Evolutionary conservation across 30 jellyfish, hydroid and myxozoan genomes (phyloP), one percentile per base, ranked within the genome.

Genomic region (Phacellophora camtschatica): DNA sequence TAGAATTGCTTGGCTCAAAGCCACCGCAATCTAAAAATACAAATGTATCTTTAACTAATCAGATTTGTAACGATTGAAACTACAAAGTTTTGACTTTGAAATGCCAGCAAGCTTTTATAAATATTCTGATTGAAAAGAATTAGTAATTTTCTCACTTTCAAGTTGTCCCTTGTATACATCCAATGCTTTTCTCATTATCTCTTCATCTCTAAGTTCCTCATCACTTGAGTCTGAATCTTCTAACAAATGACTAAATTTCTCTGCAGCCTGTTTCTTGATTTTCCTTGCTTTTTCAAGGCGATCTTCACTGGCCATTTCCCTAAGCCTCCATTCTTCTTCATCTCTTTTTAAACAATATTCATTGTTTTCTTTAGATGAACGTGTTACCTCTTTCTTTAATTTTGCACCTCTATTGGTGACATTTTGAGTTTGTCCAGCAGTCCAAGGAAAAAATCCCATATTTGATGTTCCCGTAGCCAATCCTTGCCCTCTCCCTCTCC

Each of bases 191-290:
- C 58, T 74, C 45, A 77, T 27, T 23, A 86, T 86, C 69, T 86
- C 96, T 50, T 74, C 88, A 12, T 53, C 90, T 31, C 80, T 64
- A 22, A 77, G 78, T 49, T 86, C 96, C 30, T 76, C 92, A 54
- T 86, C 92, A 31, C 86, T 54, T 0, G 95, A 84, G 29, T 62
- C 88, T 7, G 88, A 67, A 25, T 66, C 88, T 5, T 66, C 96
- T 10, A 68, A 48, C 31, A 77, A 37, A 55, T 86, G 78, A 28
- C 88, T 54, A 58, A 59, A 77, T 31, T 67, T 86, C 19, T 53
- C 96, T 45, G 96, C 96, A 3, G 91, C 91, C 2, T 30, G 42
- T 41, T 80, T 46, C 31, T 57, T 65, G 46, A 80, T 80, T 54
- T 66, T 54, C 70, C 41, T 80, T 66, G 91, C 91, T 41, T 80